Evolutionary conservation across 2,888 invertebrate genomes (phyloP).

Genomic region (Pollenia angustigena): DNA sequence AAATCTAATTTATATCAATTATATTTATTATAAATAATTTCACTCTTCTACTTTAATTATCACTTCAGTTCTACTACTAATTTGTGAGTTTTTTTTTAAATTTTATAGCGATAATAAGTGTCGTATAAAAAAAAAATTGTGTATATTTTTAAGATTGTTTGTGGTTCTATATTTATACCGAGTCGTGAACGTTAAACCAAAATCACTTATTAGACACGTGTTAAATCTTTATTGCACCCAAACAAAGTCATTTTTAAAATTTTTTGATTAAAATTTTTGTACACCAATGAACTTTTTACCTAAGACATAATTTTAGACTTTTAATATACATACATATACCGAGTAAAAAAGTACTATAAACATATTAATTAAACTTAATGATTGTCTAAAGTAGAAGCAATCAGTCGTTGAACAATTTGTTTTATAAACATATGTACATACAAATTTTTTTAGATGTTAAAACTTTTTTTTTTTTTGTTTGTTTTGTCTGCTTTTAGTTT

Average conservation of each 20-base stretch:
- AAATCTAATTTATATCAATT: background rate
- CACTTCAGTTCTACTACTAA: background rate
- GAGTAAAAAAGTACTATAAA: too few relatives aligned
- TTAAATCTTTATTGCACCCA: slow-evolving; percentile 11
- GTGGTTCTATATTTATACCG: background rate
- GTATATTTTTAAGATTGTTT: background rate
- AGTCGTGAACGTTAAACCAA: slow-evolving; percentile 5
- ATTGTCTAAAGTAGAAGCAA: background rate
- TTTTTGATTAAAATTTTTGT: background rate
- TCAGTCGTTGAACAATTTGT: slow-evolving; percentile 32
- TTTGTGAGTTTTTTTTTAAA: background rate
- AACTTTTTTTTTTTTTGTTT: background rate
- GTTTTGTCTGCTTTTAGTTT: too few relatives aligned
- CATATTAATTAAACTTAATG: background rate
- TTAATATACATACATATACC: background rate
- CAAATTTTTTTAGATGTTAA: background rate
- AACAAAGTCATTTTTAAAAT: background rate
- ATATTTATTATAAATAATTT: background rate
- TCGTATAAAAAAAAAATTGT: background rate
- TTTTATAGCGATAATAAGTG: slow-evolving; percentile 1
- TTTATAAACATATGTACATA: background rate
- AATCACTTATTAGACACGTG: slow-evolving; percentile 53
- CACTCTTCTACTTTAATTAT: background rate
- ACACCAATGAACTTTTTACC: background rate
- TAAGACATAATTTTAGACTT: background rate